phyloP scores from a whole-genome alignment of 1,140 invertebrate genomes.

The Euwallacea similis region DNA sequence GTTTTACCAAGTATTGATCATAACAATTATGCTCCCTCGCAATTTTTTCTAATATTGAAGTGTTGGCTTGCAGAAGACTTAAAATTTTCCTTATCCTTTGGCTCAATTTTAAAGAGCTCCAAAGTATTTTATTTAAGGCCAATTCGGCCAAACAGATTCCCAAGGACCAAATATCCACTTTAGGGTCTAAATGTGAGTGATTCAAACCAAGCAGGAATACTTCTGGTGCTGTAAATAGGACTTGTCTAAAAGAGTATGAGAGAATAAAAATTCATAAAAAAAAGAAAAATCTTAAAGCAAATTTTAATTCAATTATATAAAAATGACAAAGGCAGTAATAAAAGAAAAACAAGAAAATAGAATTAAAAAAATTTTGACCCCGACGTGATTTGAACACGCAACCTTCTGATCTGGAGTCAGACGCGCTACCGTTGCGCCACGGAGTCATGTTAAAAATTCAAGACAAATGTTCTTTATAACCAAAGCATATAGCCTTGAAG shows the following conservation, averaged over 20 bases:
- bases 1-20: conserved; percentile 64
- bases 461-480: too few species aligned
- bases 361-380: conserved; percentile 70
- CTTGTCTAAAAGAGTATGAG: conserved; percentile 41
- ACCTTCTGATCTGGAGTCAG: conserved; percentile 99
- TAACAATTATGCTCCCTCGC: conserved; percentile 74
- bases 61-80: conserved; percentile 66
- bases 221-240: conserved; percentile 86
- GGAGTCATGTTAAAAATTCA: conserved; percentile 60
- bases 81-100: conserved; percentile 75
- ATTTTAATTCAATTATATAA: not conserved
- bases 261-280: conserved; percentile 1
- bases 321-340: not conserved
- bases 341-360: conserved; percentile 29
- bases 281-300: not conserved
- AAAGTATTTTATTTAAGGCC: conserved; percentile 65
- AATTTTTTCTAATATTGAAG: conserved; percentile 69
- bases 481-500: not conserved
- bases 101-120: conserved; percentile 71
- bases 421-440: conserved; percentile 98
- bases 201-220: conserved; percentile 59
- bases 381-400: conserved; percentile 98
- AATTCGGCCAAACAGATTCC: conserved; percentile 86
- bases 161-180: conserved; percentile 89
- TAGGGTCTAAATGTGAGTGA: conserved; percentile 57